Percentiles rank a stretch among this genome's conserved stretches.
Conservation (phyloP, 1,140 invertebrate genomes). For the Antheraea mylitta region DNA sequence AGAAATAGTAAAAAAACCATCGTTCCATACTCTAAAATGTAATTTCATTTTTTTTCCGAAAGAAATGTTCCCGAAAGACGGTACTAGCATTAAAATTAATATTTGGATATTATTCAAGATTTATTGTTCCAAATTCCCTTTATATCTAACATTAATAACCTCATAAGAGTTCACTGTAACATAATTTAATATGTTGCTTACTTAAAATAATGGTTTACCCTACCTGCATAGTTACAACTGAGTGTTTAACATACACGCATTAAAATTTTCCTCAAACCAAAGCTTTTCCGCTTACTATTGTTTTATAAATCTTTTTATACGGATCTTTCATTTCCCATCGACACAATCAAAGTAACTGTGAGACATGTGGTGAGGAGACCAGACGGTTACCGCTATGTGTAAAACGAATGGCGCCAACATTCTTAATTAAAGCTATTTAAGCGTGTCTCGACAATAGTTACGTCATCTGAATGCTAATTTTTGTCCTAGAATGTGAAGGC, state of each 20-base stretch:
- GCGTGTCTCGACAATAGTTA: neutral
- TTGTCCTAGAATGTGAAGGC: neutral
- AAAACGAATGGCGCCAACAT: neutral
- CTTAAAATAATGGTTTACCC: too few species aligned
- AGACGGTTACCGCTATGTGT: constrained; percentile 1
- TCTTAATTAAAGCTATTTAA: constrained; percentile 4
- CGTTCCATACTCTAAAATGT: too few species aligned
- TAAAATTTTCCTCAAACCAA: neutral
- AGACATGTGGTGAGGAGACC: neutral
- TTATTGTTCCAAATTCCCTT: too few species aligned
- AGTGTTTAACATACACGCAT: constrained; percentile 14
- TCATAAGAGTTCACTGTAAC: too few species aligned
- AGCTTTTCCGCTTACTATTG: neutral
- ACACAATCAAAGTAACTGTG: neutral
- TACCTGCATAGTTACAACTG: neutral
- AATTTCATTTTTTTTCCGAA: too few species aligned
- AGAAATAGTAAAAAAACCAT: too few species aligned
- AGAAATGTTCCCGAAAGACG: too few species aligned
- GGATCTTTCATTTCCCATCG: neutral
- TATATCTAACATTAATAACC: too few species aligned
- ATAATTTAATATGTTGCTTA: too few species aligned
- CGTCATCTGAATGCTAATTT: neutral
- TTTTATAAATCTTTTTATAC: neutral
- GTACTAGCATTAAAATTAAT: too few species aligned
- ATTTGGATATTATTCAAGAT: too few species aligned